phyloP scores from a whole-genome alignment of 2,797 vertebrate species.

The Melanotaenia boesemani region DNA sequence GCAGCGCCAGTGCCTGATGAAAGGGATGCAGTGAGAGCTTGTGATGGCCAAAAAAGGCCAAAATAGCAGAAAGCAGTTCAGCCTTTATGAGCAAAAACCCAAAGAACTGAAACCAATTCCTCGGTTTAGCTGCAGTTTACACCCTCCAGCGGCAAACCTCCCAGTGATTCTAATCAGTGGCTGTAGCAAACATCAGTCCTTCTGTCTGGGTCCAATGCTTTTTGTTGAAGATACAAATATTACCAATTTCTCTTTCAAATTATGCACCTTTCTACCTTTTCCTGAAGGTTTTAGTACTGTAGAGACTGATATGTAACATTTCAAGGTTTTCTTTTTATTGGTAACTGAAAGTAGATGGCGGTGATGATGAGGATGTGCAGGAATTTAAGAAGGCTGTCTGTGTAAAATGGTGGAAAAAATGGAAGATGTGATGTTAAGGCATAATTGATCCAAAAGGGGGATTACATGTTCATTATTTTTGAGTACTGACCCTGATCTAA shows the following conservation, averaged over 20 bases:
- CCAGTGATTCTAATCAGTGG: constrained; percentile 35
- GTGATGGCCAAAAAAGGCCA: constrained; percentile 16
- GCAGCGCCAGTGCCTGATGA: constrained; percentile 3
- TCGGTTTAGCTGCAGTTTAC: constrained; percentile 13
- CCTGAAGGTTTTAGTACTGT: constrained; percentile 9
- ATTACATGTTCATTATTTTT: constrained; percentile 40
- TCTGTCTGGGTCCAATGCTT: constrained; percentile 14
- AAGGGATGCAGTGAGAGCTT: constrained; percentile 13
- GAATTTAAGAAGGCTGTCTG: not conserved
- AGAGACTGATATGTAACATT: constrained; percentile 32
- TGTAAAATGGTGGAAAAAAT: not conserved
- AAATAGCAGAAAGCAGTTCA: not conserved
- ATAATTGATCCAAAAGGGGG: constrained; percentile 33
- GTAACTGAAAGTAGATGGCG: constrained; percentile 1
- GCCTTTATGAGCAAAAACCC: constrained; percentile 1
- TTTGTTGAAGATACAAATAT: constrained; percentile 24
- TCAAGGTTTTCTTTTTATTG: constrained; percentile 11
- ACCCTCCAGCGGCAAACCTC: constrained; percentile 9
- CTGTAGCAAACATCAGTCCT: constrained; percentile 4
- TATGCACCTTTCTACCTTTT: constrained; percentile 11
- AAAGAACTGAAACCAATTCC: not conserved
- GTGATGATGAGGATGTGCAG: constrained; percentile 13
- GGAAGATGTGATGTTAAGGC: constrained; percentile 21
- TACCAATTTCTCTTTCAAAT: constrained; percentile 7
- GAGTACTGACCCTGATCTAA: constrained; percentile 41